phyloP scores from a whole-genome alignment of 2,888 invertebrate species.

The Eudemis profundana region DNA sequence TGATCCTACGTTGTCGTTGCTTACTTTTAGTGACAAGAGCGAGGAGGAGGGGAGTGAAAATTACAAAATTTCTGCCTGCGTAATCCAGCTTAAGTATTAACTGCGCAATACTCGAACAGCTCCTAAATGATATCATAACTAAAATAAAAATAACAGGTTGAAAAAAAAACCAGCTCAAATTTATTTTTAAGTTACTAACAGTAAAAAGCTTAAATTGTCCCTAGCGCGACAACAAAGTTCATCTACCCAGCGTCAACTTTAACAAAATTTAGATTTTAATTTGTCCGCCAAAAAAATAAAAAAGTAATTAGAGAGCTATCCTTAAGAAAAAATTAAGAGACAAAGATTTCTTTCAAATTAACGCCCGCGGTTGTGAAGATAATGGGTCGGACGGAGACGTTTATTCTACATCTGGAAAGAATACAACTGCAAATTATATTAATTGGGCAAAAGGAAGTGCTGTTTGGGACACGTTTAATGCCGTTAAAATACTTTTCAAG shows the following conservation, averaged over 20 bases:
- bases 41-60: too few relatives aligned
- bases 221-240: background rate
- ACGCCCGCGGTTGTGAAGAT: conserved; percentile 37
- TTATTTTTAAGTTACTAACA: too few relatives aligned
- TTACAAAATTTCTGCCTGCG: too few relatives aligned
- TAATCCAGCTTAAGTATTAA: too few relatives aligned
- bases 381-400: conserved; percentile 21
- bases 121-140: too few relatives aligned
- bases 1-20: too few relatives aligned
- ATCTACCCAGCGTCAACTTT: background rate
- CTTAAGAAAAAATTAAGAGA: conserved; percentile 40
- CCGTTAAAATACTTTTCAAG: background rate
- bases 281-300: conserved; percentile 22
- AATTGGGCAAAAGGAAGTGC: conserved; percentile 17
- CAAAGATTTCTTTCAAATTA: conserved; percentile 43
- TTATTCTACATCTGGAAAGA: conserved; percentile 41
- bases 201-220: too few relatives aligned
- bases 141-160: too few relatives aligned
- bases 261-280: conserved; percentile 21
- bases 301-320: conserved; percentile 41
- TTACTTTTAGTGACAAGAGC: too few relatives aligned
- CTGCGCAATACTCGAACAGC: too few relatives aligned
- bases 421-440: conserved; percentile 35
- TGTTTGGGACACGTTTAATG: conserved; percentile 8
- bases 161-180: too few relatives aligned